Conservation (phyloP, 1,140 invertebrate genomes). For the Bombus polaris region DNA sequence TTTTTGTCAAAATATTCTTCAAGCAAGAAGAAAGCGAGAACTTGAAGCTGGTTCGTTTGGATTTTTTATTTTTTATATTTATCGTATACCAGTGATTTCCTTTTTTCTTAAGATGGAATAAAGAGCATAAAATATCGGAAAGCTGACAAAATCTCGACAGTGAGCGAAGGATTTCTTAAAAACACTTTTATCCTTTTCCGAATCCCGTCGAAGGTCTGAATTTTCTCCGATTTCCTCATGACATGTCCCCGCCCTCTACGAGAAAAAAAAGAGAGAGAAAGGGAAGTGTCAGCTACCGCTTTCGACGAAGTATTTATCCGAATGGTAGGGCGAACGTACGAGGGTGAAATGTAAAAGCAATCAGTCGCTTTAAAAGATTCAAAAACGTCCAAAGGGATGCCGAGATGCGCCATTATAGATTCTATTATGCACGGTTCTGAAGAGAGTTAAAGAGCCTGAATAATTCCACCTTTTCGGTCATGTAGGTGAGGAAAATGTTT, state of each 20-base stretch:
- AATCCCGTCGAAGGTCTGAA: conserved; percentile 35
- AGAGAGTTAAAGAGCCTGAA: conserved; percentile 45
- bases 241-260: neutral
- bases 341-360: conserved; percentile 52
- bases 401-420: conserved; percentile 53
- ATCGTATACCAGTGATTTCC: neutral
- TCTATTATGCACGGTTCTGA: conserved; percentile 44
- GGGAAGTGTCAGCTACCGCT: conserved; percentile 41
- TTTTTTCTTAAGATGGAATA: neutral
- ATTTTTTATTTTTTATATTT: neutral
- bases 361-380: conserved; percentile 54
- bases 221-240: conserved; percentile 34
- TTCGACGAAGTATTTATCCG: conserved; percentile 52
- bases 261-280: neutral
- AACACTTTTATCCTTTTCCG: conserved; percentile 33
- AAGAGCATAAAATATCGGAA: neutral
- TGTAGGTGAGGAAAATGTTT: conserved; percentile 28
- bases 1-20: neutral
- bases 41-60: neutral
- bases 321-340: conserved; percentile 17
- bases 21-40: neutral
- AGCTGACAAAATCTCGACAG: neutral
- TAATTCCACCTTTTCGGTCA: conserved; percentile 38
- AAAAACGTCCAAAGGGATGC: conserved; percentile 46
- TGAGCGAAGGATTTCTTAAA: conserved; percentile 28